These are phyloP conservation scores for Gymnothorax javanicus DNA, from an alignment of 2,797 vertebrate species.

Conservation along the genomic window DNA sequence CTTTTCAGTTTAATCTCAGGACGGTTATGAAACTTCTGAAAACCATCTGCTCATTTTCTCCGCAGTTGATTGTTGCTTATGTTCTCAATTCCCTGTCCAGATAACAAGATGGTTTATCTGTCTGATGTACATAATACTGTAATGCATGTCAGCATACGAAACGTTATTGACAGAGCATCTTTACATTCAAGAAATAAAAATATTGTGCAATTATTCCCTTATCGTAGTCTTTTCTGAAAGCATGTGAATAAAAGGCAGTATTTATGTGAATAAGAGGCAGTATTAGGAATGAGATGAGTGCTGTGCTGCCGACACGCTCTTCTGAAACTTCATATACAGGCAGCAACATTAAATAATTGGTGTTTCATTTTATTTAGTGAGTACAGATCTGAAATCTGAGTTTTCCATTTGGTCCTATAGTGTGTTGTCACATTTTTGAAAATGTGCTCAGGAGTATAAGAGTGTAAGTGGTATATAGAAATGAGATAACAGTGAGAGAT, in stretches of 20 bases:
- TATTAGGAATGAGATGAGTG: too few species aligned
- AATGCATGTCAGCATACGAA: neutral
- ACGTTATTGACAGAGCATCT: neutral
- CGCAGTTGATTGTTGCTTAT: neutral
- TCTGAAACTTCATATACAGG: too few species aligned
- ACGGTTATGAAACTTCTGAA: neutral
- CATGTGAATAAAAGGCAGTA: too few species aligned
- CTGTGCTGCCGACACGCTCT: too few species aligned
- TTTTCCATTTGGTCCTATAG: neutral
- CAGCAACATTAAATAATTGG: too few species aligned
- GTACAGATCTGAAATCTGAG: neutral
- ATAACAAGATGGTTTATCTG: neutral
- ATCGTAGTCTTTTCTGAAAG: too few species aligned
- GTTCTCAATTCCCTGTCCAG: neutral
- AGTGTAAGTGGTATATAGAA: neutral
- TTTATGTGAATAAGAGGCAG: too few species aligned
- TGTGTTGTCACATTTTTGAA: neutral
- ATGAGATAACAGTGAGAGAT: neutral
- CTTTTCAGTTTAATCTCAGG: neutral
- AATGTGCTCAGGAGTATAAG: neutral
- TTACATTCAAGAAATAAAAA: neutral
- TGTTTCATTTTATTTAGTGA: neutral
- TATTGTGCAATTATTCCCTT: too few species aligned
- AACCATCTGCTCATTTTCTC: neutral
- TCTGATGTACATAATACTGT: neutral